phyloP scores from a whole-genome alignment of 2,113 vertebrate genomes.

The Mustelus asterias region DNA sequence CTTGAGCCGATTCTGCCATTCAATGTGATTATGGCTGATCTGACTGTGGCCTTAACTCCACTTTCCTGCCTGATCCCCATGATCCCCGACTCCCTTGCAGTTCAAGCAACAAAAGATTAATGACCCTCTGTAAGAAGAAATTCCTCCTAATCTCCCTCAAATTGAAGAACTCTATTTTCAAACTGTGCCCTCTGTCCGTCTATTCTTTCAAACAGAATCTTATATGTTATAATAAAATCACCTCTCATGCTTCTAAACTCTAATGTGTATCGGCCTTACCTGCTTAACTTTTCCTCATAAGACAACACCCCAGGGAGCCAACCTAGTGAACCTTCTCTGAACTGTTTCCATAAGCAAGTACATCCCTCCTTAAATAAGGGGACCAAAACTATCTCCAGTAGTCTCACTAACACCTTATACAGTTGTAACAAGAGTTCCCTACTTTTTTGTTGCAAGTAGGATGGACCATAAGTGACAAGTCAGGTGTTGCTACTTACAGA shows the following conservation, averaged over 20 bases:
- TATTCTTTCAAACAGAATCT: not conserved
- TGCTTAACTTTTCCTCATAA: not conserved
- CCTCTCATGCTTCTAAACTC: not conserved
- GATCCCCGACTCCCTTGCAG: not conserved
- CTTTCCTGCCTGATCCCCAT: not conserved
- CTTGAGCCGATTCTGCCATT: not conserved
- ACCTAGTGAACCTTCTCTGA: not conserved
- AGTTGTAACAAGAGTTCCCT: not conserved
- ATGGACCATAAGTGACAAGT: not conserved
- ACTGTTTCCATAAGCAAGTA: not conserved
- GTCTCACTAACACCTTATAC: not conserved
- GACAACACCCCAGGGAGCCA: no score
- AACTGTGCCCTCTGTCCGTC: not conserved
- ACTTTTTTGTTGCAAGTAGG: not conserved
- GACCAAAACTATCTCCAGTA: not conserved
- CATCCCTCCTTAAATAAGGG: not conserved
- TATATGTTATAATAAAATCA: not conserved
- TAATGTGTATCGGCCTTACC: not conserved
- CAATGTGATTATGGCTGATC: not conserved
- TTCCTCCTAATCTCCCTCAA: not conserved
- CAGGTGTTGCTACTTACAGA: not conserved
- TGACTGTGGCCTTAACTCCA: not conserved
- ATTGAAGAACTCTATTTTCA: not conserved
- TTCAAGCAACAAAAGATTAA: not conserved
- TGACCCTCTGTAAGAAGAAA: not conserved